Percentiles rank a stretch among this genome's conserved stretches.
Conservation (phyloP, 1,140 invertebrate species). For the Gryon sp. region DNA sequence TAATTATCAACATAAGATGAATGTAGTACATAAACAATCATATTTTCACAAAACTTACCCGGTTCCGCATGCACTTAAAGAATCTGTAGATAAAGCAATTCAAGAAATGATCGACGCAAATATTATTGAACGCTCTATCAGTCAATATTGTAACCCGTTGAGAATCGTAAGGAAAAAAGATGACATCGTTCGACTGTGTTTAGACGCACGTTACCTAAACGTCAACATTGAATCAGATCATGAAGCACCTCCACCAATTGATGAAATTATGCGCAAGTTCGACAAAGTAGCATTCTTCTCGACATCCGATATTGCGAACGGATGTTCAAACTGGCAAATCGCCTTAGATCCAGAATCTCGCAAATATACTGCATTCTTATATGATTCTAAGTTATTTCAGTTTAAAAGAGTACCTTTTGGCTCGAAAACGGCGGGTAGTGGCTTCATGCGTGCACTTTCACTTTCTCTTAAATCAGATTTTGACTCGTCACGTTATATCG, state of each 20-base stretch:
- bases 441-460: too few relatives aligned
- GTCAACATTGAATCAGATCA: conserved; percentile 56
- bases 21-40: conserved; percentile 21
- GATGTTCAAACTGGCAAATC: conserved; percentile 42
- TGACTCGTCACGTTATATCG: background rate
- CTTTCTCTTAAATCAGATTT: conserved; percentile 13
- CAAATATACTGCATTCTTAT: too few relatives aligned
- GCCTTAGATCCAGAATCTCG: conserved; percentile 33
- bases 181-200: conserved; percentile 10
- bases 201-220: too few relatives aligned
- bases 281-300: conserved; percentile 35
- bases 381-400: conserved; percentile 4
- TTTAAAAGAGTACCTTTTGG: conserved; percentile 26
- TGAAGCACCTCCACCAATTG: conserved; percentile 50
- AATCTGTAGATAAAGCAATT: conserved; percentile 15
- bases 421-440: too few relatives aligned
- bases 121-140: conserved; percentile 45
- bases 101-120: conserved; percentile 25
- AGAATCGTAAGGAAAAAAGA: conserved; percentile 49
- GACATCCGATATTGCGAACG: conserved; percentile 51
- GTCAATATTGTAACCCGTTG: conserved; percentile 51
- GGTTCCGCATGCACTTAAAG: conserved; percentile 18
- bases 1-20: conserved; percentile 38
- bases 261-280: conserved; percentile 29
- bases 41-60: conserved; percentile 42